Conservation (phyloP, 37 sponge, comb jelly and placozoan genomes). For the Mnemiopsis leidyi region DNA sequence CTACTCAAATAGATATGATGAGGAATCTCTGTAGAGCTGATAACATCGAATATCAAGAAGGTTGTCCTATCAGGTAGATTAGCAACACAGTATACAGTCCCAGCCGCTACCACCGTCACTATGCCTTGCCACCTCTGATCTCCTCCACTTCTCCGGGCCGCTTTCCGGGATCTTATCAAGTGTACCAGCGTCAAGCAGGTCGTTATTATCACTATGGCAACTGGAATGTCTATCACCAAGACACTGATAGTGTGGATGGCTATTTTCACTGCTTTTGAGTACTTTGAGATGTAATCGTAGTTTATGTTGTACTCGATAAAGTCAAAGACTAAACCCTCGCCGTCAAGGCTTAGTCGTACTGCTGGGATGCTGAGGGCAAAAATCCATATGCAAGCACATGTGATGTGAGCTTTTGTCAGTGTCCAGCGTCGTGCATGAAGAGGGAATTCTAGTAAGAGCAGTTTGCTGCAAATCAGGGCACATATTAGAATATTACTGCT, state of each 20-base stretch:
- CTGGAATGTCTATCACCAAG: neutral
- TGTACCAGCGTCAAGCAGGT: neutral
- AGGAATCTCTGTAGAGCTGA: neutral
- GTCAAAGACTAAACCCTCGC: neutral
- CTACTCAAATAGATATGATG: neutral
- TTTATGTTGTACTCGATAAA: slow-evolving; percentile 18
- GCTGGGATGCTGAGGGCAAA: neutral
- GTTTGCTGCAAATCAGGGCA: neutral
- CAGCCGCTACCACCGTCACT: slow-evolving; percentile 22
- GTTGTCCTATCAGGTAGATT: neutral
- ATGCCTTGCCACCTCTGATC: slow-evolving; percentile 35
- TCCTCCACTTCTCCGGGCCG: neutral
- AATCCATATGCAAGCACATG: neutral
- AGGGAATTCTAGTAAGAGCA: neutral
- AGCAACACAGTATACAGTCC: slow-evolving; percentile 5
- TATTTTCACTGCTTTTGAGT: neutral
- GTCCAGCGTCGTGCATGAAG: neutral
- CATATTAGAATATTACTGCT: neutral
- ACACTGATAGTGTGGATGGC: neutral
- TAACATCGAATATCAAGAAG: neutral
- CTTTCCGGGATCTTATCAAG: neutral
- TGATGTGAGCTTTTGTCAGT: neutral
- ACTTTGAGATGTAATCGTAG: neutral
- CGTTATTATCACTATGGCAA: neutral
- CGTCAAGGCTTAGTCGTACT: neutral